phyloP scores from a whole-genome alignment of 2,113 vertebrate genomes.

The Candoia aspera region DNA sequence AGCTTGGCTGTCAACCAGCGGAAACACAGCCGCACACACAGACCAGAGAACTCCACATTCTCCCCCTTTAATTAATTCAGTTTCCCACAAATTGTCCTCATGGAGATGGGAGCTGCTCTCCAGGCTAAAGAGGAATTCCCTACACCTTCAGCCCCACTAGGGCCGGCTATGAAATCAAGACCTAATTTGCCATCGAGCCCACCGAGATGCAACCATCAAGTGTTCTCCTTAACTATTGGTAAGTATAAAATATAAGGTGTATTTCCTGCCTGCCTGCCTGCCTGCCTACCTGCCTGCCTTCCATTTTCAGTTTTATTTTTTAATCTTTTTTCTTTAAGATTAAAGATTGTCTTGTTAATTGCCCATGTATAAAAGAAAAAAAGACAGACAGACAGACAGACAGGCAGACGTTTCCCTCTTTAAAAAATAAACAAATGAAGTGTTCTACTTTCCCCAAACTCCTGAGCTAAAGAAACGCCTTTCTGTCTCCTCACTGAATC shows the following conservation, averaged over 20 bases:
- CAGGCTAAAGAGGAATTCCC: not conserved
- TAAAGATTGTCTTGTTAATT: too few species aligned
- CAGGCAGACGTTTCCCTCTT: too few species aligned
- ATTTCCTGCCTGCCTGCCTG: not conserved
- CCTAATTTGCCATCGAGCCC: not conserved
- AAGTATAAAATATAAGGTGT: not conserved
- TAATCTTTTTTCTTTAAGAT: not conserved
- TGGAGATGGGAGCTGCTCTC: not conserved
- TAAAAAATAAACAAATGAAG: too few species aligned
- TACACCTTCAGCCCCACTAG: not conserved
- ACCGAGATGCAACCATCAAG: not conserved
- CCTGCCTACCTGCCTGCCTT: too few species aligned
- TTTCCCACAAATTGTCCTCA: not conserved
- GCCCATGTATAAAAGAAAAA: too few species aligned
- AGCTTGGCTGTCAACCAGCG: slow-evolving; percentile 1
- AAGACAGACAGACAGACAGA: too few species aligned
- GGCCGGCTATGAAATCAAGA: not conserved
- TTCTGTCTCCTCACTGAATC: too few species aligned
- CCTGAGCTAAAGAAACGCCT: too few species aligned
- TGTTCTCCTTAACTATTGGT: not conserved
- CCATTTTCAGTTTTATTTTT: too few species aligned
- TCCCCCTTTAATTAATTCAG: not conserved
- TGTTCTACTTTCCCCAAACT: too few species aligned
- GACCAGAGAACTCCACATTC: not conserved
- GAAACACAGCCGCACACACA: not conserved